Evolutionary conservation across 2,888 invertebrate species (phyloP), one percentile per base, ranked within the genome.

Genomic region (Elgonia sp.): DNA sequence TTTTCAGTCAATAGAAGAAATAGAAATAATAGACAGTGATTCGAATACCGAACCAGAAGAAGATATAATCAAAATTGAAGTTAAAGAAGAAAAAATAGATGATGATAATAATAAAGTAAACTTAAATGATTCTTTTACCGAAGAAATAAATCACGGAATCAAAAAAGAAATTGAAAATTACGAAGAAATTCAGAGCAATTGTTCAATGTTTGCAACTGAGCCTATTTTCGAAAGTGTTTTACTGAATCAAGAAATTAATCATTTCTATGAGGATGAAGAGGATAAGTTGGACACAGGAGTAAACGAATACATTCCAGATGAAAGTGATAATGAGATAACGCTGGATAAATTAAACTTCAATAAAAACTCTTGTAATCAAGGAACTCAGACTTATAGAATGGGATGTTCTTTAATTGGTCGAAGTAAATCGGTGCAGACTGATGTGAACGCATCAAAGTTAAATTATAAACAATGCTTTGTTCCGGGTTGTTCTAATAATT

Each of bases 381-480:
- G 0, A 14, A 60, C 60, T 37, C 60, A 60, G 37, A 60, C 60
- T 12, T 16, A 5, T 7, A 57, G 20, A 60, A 4, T 37, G 37
- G 8, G 5, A 16, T 16, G 12, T 16, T 14, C 8, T 29, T 12
- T 29, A 62, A 14, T n/a, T 1, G 73, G 63, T 37, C 63, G 57
- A 53, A n/a, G 12, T 7, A 82, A 82, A 46, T 18, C 65, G 3
- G 60, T 60, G 0, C 83, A 76, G 14, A 62, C 37, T n/a, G 40
- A 42, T 53, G 12, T 20, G 0, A n/a, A 29, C 29, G 57, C 21
- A 40, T 8, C 57, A 1, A 55, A 65, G n/a, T 39, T 21, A 0
- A 67, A 8, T 67, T 83, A 60, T n/a, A 84, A 84, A 39, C 62
- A 55, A 12, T 76, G 83, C n/a, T 84, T 76, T 62, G 42, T 76